Conservation (phyloP, 2,888 invertebrate genomes). For the Acleris literana region DNA sequence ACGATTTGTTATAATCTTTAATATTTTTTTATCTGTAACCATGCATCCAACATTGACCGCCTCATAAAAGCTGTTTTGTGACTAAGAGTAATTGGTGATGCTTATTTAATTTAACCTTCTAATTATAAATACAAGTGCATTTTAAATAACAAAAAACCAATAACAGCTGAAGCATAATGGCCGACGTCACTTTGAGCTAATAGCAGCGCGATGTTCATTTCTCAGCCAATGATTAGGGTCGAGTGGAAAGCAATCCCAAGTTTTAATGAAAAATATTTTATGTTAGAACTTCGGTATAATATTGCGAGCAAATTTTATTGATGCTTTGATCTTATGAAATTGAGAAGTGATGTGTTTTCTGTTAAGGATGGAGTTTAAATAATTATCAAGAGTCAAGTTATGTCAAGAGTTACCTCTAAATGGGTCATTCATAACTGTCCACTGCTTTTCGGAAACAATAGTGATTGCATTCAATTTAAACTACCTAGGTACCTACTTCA, state of each 20-base stretch:
- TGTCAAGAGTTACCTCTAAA: no score
- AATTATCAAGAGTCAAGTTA: no score
- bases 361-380: no score
- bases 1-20: no score
- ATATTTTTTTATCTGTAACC: no score
- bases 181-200: conserved; percentile 17
- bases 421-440: no score
- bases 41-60: no score
- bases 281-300: conserved; percentile 2
- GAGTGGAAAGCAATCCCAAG: conserved; percentile 35
- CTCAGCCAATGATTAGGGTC: conserved; percentile 33
- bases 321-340: conserved; percentile 8
- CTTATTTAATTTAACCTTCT: not conserved
- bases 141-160: conserved; percentile 7
- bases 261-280: conserved; percentile 22
- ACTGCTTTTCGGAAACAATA: no score
- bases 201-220: conserved; percentile 14
- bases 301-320: conserved; percentile 11
- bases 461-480: no score
- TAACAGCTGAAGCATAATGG: conserved; percentile 5
- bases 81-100: no score
- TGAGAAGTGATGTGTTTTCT: not conserved
- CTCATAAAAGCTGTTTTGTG: no score
- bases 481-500: no score
- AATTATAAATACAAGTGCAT: not conserved